A percentile compares a stretch with the other conserved stretches of the same genome.
These are phyloP conservation scores for Ciconia maguari DNA, from an alignment of 2,113 vertebrate species.

Conservation along the genomic window DNA sequence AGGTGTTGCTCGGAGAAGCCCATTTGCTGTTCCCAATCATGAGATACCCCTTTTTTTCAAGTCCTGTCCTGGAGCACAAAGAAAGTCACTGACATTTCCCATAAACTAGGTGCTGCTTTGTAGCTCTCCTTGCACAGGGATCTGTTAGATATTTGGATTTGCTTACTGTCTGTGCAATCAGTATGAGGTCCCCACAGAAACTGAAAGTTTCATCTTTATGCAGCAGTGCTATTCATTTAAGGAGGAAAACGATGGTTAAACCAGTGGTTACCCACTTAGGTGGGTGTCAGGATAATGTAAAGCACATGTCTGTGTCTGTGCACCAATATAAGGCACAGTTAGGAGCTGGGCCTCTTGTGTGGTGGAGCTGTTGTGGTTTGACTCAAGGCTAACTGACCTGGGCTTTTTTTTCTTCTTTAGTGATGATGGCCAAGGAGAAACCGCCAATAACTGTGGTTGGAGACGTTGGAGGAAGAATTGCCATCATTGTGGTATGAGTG, in stretches of 20 bases:
- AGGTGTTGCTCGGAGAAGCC: not conserved
- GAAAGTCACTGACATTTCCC: not conserved
- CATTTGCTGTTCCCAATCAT: not conserved
- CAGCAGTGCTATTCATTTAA: not conserved
- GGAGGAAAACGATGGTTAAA: not conserved
- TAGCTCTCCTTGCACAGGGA: not conserved
- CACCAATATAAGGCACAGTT: rapidly evolving
- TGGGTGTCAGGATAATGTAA: not conserved
- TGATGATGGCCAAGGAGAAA: constrained; percentile 99
- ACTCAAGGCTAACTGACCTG: not conserved
- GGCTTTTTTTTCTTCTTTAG: constrained; percentile 65
- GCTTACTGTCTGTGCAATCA: not conserved
- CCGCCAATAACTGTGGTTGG: constrained; percentile 97
- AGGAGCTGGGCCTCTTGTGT: not conserved
- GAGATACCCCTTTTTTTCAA: not conserved
- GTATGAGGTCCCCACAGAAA: not conserved
- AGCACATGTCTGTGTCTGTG: not conserved
- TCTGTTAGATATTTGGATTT: not conserved
- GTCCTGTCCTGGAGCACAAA: not conserved
- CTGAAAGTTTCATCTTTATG: not conserved
- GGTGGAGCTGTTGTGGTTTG: not conserved
- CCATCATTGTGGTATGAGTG: constrained; percentile 93
- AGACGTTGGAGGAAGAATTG: constrained; percentile 96
- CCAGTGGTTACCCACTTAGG: not conserved
- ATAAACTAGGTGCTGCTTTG: not conserved